These are phyloP conservation scores for Hippasteria phrygiana DNA, from an alignment of 53 echinoderm and acorn worm species.

Conservation along the genomic window DNA sequence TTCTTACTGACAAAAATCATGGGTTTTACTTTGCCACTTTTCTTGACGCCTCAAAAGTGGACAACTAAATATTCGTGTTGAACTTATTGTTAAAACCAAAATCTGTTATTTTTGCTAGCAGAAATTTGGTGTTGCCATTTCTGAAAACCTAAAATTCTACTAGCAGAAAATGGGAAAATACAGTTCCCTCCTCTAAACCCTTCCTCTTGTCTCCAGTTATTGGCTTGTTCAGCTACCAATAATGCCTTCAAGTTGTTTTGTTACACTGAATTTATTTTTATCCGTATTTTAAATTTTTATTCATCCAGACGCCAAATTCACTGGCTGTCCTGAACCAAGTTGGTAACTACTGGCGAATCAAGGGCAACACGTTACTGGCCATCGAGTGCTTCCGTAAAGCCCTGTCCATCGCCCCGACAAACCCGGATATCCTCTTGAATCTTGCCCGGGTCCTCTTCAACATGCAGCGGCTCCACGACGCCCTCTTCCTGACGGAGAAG, in stretches of 20 bases:
- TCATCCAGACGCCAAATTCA: constrained; percentile 83
- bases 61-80: too few species aligned
- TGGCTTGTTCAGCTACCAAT: background rate
- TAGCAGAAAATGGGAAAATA: too few species aligned
- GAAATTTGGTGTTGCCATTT: too few species aligned
- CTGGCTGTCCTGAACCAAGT: constrained; percentile 96
- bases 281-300: background rate
- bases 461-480: constrained; percentile 84
- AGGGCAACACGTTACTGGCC: constrained; percentile 91
- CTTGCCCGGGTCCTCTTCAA: constrained; percentile 95
- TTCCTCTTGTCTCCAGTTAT: too few species aligned
- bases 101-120: too few species aligned
- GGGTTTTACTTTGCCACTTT: too few species aligned
- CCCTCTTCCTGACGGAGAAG: constrained; percentile 82
- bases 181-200: too few species aligned
- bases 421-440: constrained; percentile 96
- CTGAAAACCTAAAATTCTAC: too few species aligned
- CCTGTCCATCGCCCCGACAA: constrained; percentile 79
- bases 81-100: too few species aligned
- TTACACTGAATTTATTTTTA: background rate
- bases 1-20: too few species aligned
- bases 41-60: too few species aligned
- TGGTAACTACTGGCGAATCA: constrained; percentile 98
- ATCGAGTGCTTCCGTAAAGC: constrained; percentile 98
- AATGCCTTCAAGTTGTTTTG: background rate